phyloP scores from a whole-genome alignment of 2,113 vertebrate species.

The Ptyas mucosa region DNA sequence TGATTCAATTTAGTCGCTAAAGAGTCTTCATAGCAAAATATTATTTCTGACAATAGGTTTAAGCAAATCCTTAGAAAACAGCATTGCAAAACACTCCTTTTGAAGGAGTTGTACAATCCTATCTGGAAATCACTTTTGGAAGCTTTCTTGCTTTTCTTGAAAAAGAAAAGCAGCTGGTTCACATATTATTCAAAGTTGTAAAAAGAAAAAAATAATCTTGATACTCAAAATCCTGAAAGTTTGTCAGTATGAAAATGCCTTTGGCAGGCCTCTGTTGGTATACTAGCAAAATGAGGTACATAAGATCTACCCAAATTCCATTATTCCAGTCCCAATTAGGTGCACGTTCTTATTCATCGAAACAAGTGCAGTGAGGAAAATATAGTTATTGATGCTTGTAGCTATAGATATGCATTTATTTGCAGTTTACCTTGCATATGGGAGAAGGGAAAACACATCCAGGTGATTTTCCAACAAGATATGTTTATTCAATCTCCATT shows the following conservation, averaged over 20 bases:
- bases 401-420: background rate
- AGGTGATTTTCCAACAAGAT: background rate
- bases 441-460: background rate
- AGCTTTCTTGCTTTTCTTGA: background rate
- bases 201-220: background rate
- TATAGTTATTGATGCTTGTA: background rate
- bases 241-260: background rate
- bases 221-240: background rate
- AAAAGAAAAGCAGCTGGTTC: background rate
- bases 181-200: background rate
- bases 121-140: background rate
- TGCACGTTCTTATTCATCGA: background rate
- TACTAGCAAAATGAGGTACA: background rate
- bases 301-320: background rate
- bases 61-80: background rate
- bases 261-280: background rate
- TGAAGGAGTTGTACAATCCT: background rate
- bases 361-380: background rate
- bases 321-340: background rate
- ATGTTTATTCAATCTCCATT: background rate
- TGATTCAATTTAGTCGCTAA: background rate
- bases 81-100: background rate
- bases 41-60: background rate
- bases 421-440: background rate
- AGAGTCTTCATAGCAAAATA: background rate